Base-by-base conservation (phyloP, 2,888 invertebrate species). In the Augiades crinisus region DNA sequence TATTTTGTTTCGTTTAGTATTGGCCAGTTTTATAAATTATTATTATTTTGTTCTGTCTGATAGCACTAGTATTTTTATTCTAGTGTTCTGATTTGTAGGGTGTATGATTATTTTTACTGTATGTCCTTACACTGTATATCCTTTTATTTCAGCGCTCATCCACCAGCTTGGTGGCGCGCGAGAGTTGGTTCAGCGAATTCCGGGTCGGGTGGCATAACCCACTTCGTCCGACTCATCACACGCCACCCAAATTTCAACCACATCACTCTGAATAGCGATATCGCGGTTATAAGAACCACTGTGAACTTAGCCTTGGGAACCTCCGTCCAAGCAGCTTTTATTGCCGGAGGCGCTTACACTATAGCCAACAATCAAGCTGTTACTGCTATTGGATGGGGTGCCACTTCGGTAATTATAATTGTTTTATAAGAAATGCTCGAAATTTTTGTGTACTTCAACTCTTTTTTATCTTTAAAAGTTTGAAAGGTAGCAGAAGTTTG, bases 301-400 rank as follows among this genome's bases (percentile, higher is more conserved):
- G 43, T 73, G 16, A 27, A 31, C 13, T 65, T 85, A 0, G 27
- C 12, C 0, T 58, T 76, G 12, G 47, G 71, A 1, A 68, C 67
- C 0, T 43, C 66, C 0, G 70, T 74, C 1, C 68, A 71, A 41
- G 54, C 66, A 0, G 84, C 79, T 0, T 62, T 54, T 22, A 58
- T 87, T 1, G 71, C 72, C 2, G 85, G 82, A 0, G 54, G 64
- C 0, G 70, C 67, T 0, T 78, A 75, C 38, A 46, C 57, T 0
- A 64, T 82, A 13, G 41, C 47, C 1, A 61, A 54, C 3, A 70
- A 71, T 24, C 70, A 76, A 46, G 36, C 24, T 0, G 71, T 86
- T 0, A 59, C 52, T 50, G 86, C 78, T 36, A 76, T 83, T 30
- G 87, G 86, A 47, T 87, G 82, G 82, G 86, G 85, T 2, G 70